Percentiles rank a stretch among this genome's conserved stretches.
phyloP scores from a whole-genome alignment of 2,113 vertebrate species.

The Ariopsis seemanni region DNA sequence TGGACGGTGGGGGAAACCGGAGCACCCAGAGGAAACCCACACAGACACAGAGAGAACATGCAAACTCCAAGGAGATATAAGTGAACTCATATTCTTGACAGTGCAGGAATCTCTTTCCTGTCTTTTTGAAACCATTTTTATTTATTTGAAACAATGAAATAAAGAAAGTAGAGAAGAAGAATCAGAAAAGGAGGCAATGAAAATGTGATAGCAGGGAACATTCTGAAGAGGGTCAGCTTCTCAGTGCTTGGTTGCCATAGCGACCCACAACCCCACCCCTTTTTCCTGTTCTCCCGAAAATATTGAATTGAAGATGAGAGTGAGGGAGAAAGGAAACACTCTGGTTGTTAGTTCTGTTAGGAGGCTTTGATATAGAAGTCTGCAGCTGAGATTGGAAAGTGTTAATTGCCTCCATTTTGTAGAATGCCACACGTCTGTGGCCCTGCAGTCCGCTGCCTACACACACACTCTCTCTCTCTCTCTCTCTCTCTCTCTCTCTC shows the following conservation, averaged over 20 bases:
- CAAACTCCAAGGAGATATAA: not conserved
- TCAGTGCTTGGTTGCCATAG: slow-evolving; percentile 48
- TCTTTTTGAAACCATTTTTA: not conserved
- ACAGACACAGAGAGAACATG: too few relatives aligned
- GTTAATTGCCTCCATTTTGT: slow-evolving; percentile 52
- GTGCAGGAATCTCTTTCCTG: not conserved
- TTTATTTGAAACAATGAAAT: not conserved
- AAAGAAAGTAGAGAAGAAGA: not conserved
- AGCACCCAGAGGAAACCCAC: too few relatives aligned
- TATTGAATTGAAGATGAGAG: slow-evolving; percentile 34
- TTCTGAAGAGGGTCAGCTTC: slow-evolving; percentile 46
- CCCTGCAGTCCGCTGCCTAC: slow-evolving; percentile 7
- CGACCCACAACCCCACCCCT: slow-evolving; percentile 35
- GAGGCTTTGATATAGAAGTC: slow-evolving; percentile 31
- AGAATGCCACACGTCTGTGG: slow-evolving; percentile 33
- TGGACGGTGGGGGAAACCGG: too few relatives aligned
- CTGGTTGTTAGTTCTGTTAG: slow-evolving; percentile 33
- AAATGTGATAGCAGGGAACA: slow-evolving; percentile 1
- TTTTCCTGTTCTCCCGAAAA: slow-evolving; percentile 44
- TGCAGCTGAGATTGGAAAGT: slow-evolving; percentile 43
- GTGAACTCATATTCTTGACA: not conserved
- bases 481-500: too few relatives aligned
- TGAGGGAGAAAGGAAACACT: slow-evolving; percentile 29
- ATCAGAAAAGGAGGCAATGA: not conserved
- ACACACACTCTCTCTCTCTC: too few relatives aligned